Evolutionary conservation across 1,140 invertebrate genomes (phyloP), one percentile per base, ranked within the genome.

Genomic region (Galleria mellonella): DNA sequence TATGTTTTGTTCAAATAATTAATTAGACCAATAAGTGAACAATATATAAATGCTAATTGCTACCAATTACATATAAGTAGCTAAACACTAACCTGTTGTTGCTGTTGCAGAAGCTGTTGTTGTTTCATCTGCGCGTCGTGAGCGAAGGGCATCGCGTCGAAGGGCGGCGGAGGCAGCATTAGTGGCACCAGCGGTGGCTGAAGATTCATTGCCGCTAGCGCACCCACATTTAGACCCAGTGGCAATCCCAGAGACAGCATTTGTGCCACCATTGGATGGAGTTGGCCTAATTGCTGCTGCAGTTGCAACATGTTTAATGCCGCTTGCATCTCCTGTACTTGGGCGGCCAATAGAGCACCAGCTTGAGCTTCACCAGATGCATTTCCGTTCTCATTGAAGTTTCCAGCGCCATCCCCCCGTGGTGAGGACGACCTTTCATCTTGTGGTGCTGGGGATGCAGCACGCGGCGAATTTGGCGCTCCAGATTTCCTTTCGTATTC

Each of bases 291-390:
- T 62, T 94, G 92, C 69, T 96, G 94, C 58, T 95, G 94, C 17
- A 97, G 87, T 72, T 97, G 95, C 89, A 97, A 93, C 6, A 95
- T 92, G 67, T 94, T 96, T 0, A 97, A 78, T 27, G 94, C 94
- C 3, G 93, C 93, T 64, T 95, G 93, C 91, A 96, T 93, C 74
- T 96, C 93, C 35, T 92, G 91, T 87, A 95, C 92, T 75, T 94
- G 93, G 62, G 94, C 92, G 1, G 93, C 92, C 9, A 94, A 69
- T 9, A 92, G 88, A 51, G 86, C 61, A 39, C 86, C 72, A 23
- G 82, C 75, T 44, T 85, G 72, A 11, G 70, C 63, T 4, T 92
- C 92, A 12, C 91, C 91, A 0, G 88, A 87, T 9, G 88, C 87
- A 83, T 89, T 65, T 68, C 87, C 49, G 89, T 92, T 61, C 83